These are phyloP conservation scores for Machimus rusticus DNA, from an alignment of 2,888 invertebrate genomes.

Conservation along the genomic window DNA sequence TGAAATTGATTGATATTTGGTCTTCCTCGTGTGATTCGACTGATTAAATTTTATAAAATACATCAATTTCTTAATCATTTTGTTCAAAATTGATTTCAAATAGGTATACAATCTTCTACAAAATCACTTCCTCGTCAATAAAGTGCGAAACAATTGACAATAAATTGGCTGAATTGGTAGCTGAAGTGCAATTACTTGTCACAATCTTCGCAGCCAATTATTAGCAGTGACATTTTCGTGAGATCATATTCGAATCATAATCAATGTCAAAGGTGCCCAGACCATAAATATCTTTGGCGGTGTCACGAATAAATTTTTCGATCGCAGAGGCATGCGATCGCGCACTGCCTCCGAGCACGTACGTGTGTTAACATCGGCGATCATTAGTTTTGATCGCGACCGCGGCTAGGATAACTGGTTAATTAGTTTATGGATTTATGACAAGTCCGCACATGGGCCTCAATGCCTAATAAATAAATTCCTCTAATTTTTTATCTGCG, in stretches of 20 bases:
- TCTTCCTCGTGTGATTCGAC: no score
- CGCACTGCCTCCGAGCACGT: background rate
- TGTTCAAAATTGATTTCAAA: background rate
- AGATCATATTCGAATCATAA: background rate
- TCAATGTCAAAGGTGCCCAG: background rate
- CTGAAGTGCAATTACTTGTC: background rate
- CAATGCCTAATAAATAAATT: slow-evolving; percentile 20
- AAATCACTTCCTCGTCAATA: background rate
- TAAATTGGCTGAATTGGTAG: background rate
- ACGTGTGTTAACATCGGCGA: background rate
- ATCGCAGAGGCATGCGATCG: background rate
- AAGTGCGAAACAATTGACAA: background rate
- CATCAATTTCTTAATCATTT: no score
- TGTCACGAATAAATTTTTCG: background rate
- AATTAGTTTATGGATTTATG: slow-evolving; percentile 16
- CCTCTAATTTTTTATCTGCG: background rate
- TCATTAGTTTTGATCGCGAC: background rate
- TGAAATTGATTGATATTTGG: no score
- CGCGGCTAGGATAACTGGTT: background rate
- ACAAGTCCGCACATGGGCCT: background rate
- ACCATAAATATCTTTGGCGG: background rate
- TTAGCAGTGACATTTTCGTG: background rate
- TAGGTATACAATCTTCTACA: background rate
- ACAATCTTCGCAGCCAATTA: background rate
- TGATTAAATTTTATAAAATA: no score